Base-by-base conservation (phyloP, 2,113 vertebrate genomes). In the Planiliza haematocheilus region DNA sequence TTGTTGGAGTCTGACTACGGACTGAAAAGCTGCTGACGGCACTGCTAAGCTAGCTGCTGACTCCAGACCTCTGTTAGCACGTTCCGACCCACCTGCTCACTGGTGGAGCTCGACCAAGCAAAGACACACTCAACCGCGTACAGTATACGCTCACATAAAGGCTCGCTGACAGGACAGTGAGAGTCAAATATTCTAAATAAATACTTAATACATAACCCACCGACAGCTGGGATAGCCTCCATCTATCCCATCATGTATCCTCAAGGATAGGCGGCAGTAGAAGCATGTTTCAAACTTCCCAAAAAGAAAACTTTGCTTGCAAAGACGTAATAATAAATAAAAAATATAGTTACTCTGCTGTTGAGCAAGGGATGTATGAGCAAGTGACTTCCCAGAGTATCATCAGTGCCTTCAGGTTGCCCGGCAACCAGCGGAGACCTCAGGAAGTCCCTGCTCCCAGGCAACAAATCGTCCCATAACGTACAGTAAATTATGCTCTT, bases 21-120 rank as follows among this genome's bases (percentile, higher is more conserved):
- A 53, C 68, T 79, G 63, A 72, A 85, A 88, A 68, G 50, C 48
- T 81, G 88, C 90, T 87, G 88, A 89, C 86, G 21, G 74, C 56
- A 81, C 66, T 56, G 67, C 75, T 41, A 75, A 49, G 66, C 74
- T 48, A 53, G 87, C 81, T 86, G 90, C 90, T 90, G 90, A 90
- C 83, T 82, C 42, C 73, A 88, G 85, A 76, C 55, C 83, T 83
- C 65, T 53, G 6, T 69, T 63, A 63, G 73, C 66, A 72, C 14
- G 17, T 34, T 81, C 38, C 45, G 80, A 61, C 68, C 79, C 84
- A 87, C 81, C 82, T 88, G 84, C 81, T 86, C 70, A 30, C 65
- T 30, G 59, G 60, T 53, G 74, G 51, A 71, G 43, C 75, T 53
- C 61, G 67, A 71, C 71, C 70, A 67, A 66, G 48, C 52, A 77